phyloP scores from a whole-genome alignment of 1,140 invertebrate genomes.

The Ips typographus region DNA sequence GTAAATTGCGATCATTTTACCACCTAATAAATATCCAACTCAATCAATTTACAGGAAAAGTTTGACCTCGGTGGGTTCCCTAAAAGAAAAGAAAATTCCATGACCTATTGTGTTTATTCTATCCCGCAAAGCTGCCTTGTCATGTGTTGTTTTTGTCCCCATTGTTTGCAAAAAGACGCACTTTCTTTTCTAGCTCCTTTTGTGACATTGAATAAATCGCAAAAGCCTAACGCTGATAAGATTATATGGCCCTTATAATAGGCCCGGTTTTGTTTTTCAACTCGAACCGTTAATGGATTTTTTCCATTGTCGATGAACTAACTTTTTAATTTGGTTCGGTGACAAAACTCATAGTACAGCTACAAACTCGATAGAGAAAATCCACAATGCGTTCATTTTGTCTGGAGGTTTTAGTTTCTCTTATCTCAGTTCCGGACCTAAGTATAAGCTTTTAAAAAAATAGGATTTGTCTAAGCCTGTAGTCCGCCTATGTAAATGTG shows the following conservation, averaged over 20 bases:
- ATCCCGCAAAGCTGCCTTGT: conserved; percentile 18
- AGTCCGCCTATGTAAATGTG: conserved; percentile 30
- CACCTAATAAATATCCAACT: conserved; percentile 14
- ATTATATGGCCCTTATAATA: conserved; percentile 29
- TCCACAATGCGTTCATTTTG: conserved; percentile 19
- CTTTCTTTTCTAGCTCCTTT: conserved; percentile 18
- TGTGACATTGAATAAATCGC: conserved; percentile 23
- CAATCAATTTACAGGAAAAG: conserved; percentile 16
- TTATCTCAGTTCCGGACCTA: conserved; percentile 12
- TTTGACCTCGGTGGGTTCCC: conserved; percentile 15
- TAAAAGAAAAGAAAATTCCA: conserved; percentile 21
- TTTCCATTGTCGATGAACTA: too few relatives aligned
- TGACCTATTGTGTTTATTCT: conserved; percentile 25
- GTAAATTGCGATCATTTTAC: neutral
- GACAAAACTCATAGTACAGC: conserved; percentile 2
- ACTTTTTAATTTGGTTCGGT: neutral
- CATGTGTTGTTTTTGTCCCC: conserved; percentile 25
- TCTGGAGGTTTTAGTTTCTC: conserved; percentile 13
- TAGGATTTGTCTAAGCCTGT: conserved; percentile 25
- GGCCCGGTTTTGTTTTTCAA: conserved; percentile 17
- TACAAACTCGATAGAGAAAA: neutral
- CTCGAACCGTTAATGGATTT: conserved; percentile 15
- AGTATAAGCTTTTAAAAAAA: conserved; percentile 31
- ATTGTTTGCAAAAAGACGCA: conserved; percentile 27
- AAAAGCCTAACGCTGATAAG: conserved; percentile 25